Evolutionary conservation across 2,113 vertebrate species (phyloP).

Genomic region (Ctenomys sociabilis): DNA sequence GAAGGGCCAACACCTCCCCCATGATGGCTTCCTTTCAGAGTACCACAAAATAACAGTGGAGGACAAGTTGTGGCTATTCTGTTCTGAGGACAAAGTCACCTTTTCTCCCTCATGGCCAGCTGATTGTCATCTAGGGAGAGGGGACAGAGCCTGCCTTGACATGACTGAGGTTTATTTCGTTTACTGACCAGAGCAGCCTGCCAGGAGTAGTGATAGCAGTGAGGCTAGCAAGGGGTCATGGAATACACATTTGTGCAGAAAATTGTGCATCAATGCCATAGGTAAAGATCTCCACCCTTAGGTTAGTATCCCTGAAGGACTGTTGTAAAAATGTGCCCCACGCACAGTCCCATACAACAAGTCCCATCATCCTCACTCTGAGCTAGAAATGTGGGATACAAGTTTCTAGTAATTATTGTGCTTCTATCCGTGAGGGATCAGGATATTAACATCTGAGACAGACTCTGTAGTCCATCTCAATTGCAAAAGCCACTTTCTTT

Average conservation of each 20-base stretch:
- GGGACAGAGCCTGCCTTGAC: too few species aligned
- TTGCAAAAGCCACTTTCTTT: too few species aligned
- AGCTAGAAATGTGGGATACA: too few species aligned
- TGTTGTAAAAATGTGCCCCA: too few species aligned
- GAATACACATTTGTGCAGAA: background rate
- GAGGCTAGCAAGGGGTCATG: background rate
- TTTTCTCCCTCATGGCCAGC: background rate
- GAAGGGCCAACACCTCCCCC: background rate
- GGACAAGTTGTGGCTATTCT: background rate
- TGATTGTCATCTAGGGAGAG: background rate
- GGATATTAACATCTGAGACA: too few species aligned
- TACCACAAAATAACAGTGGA: background rate
- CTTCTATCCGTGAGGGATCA: too few species aligned
- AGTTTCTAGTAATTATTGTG: too few species aligned
- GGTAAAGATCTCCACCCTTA: too few species aligned
- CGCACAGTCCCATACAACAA: background rate
- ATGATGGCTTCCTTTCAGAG: background rate
- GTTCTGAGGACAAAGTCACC: background rate
- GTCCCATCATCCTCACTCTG: too few species aligned
- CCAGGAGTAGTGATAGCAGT: background rate
- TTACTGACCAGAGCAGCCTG: background rate
- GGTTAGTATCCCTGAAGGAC: too few species aligned
- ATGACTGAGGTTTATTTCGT: background rate
- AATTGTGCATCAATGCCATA: background rate
- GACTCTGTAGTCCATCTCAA: too few species aligned